Evolutionary conservation across 2,888 invertebrate genomes (phyloP), one percentile per base, ranked within the genome.

Genomic region (Nebria salina): DNA sequence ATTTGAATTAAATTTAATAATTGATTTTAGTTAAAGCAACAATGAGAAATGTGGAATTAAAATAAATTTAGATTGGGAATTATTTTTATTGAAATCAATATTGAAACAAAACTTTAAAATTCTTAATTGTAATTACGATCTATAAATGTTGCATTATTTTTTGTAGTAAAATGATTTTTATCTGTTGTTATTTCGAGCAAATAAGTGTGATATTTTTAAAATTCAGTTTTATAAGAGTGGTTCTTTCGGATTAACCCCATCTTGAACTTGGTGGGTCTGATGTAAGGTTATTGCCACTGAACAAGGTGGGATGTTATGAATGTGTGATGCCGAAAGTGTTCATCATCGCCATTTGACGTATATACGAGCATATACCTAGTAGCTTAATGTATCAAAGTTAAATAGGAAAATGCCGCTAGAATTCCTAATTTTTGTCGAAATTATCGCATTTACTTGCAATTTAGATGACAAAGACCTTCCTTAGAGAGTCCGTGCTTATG

Each of bases 381-480:
- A 54, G 13, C 54, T 54, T 54, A 54, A 54, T 54, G 13, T 54
- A 54, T 54, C 54, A 54, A 3, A 54, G 54, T 54, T 54, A 54
- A 54, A 54, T 13, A 54, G 54, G 54, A 54, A 70, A 34, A 70
- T 34, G 70, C 11, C 70, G 70, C 26, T 26, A 25, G 70, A 70
- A 70, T 70, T 70, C 34, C 70, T 25, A 70, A 70, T 70, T 70
- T 25, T 15, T 70, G 70, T 70, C 34, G 26, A 70, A 70, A 34
- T 54, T 54, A 54, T 20, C 70, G 70, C 34, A 70, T 11, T 15
- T 70, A 26, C 11, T 70, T 25, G 70, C 70, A 70, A 70, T 70
- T 70, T 26, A 11, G 70, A 70, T 25, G 70, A 70, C 70, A 70
- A 70, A 70, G 70, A 70, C 70, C 70, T 70, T 70, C 70, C 70